Base-by-base conservation (phyloP, 2,797 vertebrate genomes). In the Aldrovandia affinis region DNA sequence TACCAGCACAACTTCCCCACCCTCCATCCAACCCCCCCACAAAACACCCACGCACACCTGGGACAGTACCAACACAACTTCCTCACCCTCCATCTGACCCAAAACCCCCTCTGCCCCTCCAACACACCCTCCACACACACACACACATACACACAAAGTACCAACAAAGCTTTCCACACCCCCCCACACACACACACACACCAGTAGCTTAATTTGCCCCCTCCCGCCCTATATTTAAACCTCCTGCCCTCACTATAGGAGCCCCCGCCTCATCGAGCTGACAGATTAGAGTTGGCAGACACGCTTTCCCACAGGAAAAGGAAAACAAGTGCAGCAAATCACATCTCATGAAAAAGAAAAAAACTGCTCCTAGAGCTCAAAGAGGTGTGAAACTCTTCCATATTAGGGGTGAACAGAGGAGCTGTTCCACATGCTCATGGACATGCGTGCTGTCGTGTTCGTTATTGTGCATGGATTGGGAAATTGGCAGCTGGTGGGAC, bases 31-130 rank as follows among this genome's bases (percentile, higher is more conserved):
- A 52, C n/a, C n/a, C 50, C 4, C 12, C 4, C 50, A 30, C 47
- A 15, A 25, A 25, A 81, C 57, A 4, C 80, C 61, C 80, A 81
- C 28, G 22, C 63, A 73, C 36, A 73, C 81, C 28, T 73, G 44
- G 33, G 28, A 82, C 63, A 3, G 47, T 39, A 81, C 59, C 12
- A 25, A 52, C 81, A 52, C 61, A 39, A 25, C 59, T 65, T 14
- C 14, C 33, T 52, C 12, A 4, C 50, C 50, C 50, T 52, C 4
- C 22, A 5, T 22, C 6, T 59, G 5, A 22, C 20, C 57, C 2
- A 18, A 2, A 0, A 20, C 47, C 9, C 44, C n/a, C 50, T 39
- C 70, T 50, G 54, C 44, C 73, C 65, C 47, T 73, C 18, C 28
- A 82, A 36, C 22, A 39, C 55, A 25, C 80, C 14, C 39, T n/a